phyloP scores from a whole-genome alignment of 2,113 vertebrate species.

The Caloenas nicobarica region DNA sequence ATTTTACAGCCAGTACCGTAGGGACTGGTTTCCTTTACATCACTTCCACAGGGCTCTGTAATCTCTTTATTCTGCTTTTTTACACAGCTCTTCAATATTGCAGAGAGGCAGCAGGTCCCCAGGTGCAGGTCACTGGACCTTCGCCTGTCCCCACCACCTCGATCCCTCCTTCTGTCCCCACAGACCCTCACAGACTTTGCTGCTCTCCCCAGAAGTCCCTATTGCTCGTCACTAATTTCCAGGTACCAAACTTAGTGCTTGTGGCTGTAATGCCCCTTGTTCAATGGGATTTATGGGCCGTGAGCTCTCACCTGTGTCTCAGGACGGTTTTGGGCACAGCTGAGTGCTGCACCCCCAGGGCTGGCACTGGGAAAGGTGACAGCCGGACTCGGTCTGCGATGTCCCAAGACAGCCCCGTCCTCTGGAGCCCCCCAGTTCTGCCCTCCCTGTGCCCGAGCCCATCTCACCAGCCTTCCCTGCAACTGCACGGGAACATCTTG shows the following conservation, averaged over 20 bases:
- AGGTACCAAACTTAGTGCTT: not conserved
- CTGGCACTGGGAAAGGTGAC: too few relatives aligned
- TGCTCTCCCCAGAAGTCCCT: not conserved
- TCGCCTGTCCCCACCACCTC: not conserved
- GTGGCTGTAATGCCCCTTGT: not conserved
- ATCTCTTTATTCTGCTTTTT: not conserved
- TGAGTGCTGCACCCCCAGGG: fast-evolving
- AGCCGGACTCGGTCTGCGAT: too few relatives aligned
- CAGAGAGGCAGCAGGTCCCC: not conserved
- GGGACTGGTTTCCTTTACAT: not conserved
- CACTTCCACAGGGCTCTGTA: not conserved
- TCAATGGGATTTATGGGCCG: not conserved
- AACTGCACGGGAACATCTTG: not conserved
- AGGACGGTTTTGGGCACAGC: fast-evolving
- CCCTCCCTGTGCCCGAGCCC: not conserved
- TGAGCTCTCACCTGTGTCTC: not conserved
- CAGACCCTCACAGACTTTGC: not conserved
- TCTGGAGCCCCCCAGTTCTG: not conserved
- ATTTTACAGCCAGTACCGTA: not conserved
- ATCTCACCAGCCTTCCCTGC: not conserved
- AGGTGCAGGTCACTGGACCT: not conserved
- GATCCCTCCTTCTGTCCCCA: not conserved
- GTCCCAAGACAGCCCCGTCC: not conserved
- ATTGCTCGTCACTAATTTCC: not conserved
- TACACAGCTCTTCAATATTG: fast-evolving